Evolutionary conservation across 2,888 invertebrate species (phyloP), one percentile per base, ranked within the genome.

Genomic region (Macropis europaea): DNA sequence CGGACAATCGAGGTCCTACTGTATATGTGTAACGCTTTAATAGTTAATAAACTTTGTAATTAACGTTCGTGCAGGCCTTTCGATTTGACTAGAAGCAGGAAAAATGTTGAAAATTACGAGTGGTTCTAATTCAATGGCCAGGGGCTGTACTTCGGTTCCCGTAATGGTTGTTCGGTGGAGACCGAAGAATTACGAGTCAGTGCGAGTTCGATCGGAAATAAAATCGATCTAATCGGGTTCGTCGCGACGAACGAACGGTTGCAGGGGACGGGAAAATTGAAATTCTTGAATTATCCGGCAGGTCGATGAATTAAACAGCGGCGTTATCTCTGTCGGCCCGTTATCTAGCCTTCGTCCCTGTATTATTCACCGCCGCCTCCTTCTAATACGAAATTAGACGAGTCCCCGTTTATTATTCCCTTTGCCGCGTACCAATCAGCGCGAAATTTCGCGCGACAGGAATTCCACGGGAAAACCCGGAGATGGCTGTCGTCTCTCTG

Each of bases 381-480:
- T 40, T 54, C 50, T 59, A 59, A 60, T 42, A 36, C 30, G 40
- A 52, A 56, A 73, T 73, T 68, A 45, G 59, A 50, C 43, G 66
- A 28, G 54, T 32, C 53, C 40, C 38, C 68, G 61, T 74, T 52
- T 52, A 62, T 60, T 68, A 73, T 74, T 74, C 74, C 73, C 73
- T 73, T 73, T 73, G 73, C 56, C 24, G 38, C 60, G 48, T 17
- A 48, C 64, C 73, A 72, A 73, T 73, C 73, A 56, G 54, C 60
- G 50, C 28, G 73, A 64, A 66, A 72, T 73, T 72, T 72, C 64
- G 32, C 59, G 34, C 73, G 63, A 38, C 63, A 17, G 68, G 53
- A 59, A 74, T 74, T 59, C 68, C 74, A 62, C 57, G 59, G 48
- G 52, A 60, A 64, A 63, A 73, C 56, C 52, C 45, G 13, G n/a